Percentiles rank a stretch among this genome's conserved stretches.
Evolutionary conservation across 2,888 invertebrate genomes (phyloP).

Genomic region (Napeogenes inachia): DNA sequence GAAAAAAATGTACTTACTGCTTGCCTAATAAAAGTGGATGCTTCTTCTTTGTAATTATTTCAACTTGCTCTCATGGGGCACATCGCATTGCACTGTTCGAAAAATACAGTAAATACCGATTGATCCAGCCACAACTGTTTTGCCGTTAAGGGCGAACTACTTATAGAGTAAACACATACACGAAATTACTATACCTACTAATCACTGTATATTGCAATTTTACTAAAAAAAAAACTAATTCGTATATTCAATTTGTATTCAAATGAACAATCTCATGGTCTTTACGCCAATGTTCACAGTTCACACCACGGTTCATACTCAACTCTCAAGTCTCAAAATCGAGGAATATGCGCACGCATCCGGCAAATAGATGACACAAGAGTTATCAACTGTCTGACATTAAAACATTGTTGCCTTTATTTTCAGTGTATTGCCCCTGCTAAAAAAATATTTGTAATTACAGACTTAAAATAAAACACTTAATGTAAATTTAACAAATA

Average conservation of each 20-base stretch:
- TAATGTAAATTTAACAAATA: no score
- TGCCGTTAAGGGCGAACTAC: conserved; percentile 32
- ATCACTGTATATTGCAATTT: conserved; percentile 35
- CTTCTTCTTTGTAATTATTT: conserved; percentile 46
- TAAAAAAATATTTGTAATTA: not conserved
- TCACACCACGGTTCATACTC: conserved; percentile 26
- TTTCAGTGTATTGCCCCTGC: not conserved
- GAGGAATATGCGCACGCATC: conserved; percentile 48
- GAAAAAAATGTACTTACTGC: conserved; percentile 31
- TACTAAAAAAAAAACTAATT: conserved; percentile 32
- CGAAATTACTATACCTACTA: conserved; percentile 34
- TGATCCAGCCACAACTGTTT: conserved; percentile 43
- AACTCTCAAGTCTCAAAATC: conserved; percentile 35
- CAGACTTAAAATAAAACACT: not conserved
- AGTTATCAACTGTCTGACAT: conserved; percentile 27
- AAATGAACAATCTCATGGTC: conserved; percentile 34
- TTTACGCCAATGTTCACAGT: conserved; percentile 37
- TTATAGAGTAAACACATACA: conserved; percentile 30
- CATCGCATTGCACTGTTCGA: conserved; percentile 47
- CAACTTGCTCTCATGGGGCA: conserved; percentile 49
- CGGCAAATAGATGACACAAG: conserved; percentile 25
- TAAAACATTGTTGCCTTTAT: conserved; percentile 27
- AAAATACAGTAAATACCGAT: conserved; percentile 47
- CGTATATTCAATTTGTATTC: conserved; percentile 31
- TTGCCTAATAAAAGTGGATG: conserved; percentile 27